A percentile compares a stretch with the other conserved stretches of the same genome.
Conservation (phyloP, 2,888 invertebrate species). For the Himalopsyche japonica region DNA sequence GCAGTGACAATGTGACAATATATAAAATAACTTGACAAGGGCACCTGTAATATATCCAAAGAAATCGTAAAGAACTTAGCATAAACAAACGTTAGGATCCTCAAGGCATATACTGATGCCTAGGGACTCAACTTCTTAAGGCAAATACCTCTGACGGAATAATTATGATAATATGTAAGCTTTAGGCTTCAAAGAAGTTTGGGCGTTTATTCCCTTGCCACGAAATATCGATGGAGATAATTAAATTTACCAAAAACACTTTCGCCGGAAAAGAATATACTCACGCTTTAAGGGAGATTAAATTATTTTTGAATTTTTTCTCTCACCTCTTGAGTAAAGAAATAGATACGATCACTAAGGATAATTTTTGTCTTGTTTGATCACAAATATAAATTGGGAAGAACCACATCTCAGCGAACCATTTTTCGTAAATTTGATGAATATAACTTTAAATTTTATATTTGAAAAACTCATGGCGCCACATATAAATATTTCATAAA, state of each 20-base stretch:
- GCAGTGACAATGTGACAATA: not conserved
- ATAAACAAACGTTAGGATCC: not conserved
- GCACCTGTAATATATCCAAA: not conserved
- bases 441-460: too few species aligned
- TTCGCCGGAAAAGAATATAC: not conserved
- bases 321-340: too few species aligned
- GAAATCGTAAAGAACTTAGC: slow-evolving; percentile 6
- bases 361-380: too few species aligned
- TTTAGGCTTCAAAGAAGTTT: slow-evolving; percentile 10
- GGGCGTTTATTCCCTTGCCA: not conserved
- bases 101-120: not conserved
- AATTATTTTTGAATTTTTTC: not conserved
- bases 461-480: too few species aligned
- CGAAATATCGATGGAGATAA: slow-evolving; percentile 2
- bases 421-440: too few species aligned
- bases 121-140: not conserved
- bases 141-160: slow-evolving; percentile 7
- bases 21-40: not conserved
- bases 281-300: too few species aligned
- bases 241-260: slow-evolving; percentile 4
- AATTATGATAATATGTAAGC: slow-evolving; percentile 11
- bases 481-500: too few species aligned
- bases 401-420: too few species aligned
- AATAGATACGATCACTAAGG: too few species aligned
- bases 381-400: too few species aligned